A percentile compares a stretch with the other conserved stretches of the same genome.
Conservation (phyloP, 2,113 vertebrate species). For the Bujurquina vittata region DNA sequence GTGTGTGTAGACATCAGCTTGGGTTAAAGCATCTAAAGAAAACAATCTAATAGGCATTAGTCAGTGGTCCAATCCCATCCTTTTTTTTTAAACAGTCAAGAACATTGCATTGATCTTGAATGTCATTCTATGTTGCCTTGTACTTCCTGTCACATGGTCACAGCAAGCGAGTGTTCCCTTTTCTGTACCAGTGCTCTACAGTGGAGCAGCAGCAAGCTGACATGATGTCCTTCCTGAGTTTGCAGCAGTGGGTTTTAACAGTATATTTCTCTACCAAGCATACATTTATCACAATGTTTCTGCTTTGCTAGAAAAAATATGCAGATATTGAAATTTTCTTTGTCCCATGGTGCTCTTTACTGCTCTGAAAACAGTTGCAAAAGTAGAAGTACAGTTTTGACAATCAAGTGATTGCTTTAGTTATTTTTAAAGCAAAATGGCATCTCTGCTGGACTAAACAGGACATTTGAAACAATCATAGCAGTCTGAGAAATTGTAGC, state of each 20-base stretch:
- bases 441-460: neutral
- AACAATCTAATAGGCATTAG: neutral
- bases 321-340: neutral
- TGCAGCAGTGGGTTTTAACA: neutral
- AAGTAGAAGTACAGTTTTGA: neutral
- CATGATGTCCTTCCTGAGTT: neutral
- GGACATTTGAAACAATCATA: neutral
- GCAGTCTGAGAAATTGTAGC: neutral
- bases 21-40: neutral
- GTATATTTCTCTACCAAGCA: neutral
- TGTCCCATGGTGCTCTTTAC: neutral
- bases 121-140: conserved; percentile 31
- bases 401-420: neutral
- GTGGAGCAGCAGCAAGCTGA: neutral
- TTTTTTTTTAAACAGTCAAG: conserved; percentile 24
- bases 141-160: conserved; percentile 69
- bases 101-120: conserved; percentile 54
- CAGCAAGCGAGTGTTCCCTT: conserved; percentile 11
- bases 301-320: neutral
- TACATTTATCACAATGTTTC: neutral
- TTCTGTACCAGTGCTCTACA: conserved; percentile 22
- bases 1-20: neutral
- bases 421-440: neutral
- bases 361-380: neutral
- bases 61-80: neutral